phyloP scores from a whole-genome alignment of 2,797 vertebrate species.

The Nannoperca obscura region DNA sequence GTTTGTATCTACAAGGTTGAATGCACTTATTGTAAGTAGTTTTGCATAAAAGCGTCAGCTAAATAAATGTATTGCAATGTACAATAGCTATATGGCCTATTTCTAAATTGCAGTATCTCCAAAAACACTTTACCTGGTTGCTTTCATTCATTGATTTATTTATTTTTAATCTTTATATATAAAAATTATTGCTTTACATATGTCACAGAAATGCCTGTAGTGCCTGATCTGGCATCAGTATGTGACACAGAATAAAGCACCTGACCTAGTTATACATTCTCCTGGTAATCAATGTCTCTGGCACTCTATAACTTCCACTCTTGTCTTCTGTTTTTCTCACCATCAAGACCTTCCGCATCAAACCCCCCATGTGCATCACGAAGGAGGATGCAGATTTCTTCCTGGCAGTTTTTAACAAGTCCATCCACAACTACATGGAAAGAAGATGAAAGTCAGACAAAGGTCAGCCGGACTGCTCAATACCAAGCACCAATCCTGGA shows the following conservation, averaged over 20 bases:
- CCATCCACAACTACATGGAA: conserved; percentile 83
- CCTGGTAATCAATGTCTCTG: background rate
- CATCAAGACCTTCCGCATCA: conserved; percentile 90
- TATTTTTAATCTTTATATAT: too few relatives aligned
- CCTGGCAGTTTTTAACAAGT: conserved; percentile 86
- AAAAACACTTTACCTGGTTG: too few relatives aligned
- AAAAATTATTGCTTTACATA: too few relatives aligned
- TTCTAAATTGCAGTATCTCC: background rate
- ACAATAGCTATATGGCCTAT: too few relatives aligned
- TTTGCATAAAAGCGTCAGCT: too few relatives aligned
- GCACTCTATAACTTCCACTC: background rate
- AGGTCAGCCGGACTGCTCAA: background rate
- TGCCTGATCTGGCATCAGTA: background rate
- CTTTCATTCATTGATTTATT: too few relatives aligned
- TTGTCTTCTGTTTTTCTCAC: conserved; percentile 12
- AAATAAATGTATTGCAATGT: too few relatives aligned
- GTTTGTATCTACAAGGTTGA: too few relatives aligned
- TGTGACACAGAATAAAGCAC: background rate
- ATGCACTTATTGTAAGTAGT: too few relatives aligned
- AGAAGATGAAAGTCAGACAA: conserved; percentile 67
- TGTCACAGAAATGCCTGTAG: background rate
- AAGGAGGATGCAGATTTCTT: conserved; percentile 90
- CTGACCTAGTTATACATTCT: background rate
- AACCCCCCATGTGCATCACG: conserved; percentile 93
- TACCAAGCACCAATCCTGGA: background rate